Base-by-base conservation (phyloP, 2,888 invertebrate genomes). In the Cosmia pyralina region DNA sequence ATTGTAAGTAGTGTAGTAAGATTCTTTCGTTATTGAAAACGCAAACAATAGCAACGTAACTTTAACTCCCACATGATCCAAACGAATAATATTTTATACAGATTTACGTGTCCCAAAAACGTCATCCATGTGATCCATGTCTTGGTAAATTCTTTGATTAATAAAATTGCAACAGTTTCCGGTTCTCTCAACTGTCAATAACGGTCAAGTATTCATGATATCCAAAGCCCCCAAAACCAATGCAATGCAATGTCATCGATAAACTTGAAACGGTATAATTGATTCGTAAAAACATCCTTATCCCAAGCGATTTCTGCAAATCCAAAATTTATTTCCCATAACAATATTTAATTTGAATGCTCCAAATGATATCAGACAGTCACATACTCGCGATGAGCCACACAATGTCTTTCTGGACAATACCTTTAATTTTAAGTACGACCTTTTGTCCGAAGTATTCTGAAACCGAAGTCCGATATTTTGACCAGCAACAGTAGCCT, bases 401-500 rank as follows among this genome's bases (percentile, higher is more conserved):
- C 41, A 75, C 76, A 83, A 81, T 82, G 60, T 73, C 17, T 77
- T 55, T 7, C 38, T n/a, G 55, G 41, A 81, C 79, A 79, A 83
- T 85, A 80, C 79, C 76, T 85, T 80, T 81, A 87, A 88, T 83
- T 88, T 85, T 81, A 85, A 81, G 75, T 68, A 75, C 17, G 57
- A 72, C 41, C 67, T 63, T 74, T 85, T 85, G 72, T 84, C 50
- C 73, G 65, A 74, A 75, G 72, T 83, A 81, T 85, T 81, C 79
- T 69, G 71, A 79, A 79, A 75, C 70, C 69, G 68, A 79, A 84
- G 77, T 83, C 77, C 62, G 75, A 80, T 82, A 88, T 84, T 85
- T 76, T 73, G 72, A 79, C 81, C 72, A 65, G 75, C 71, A 72
- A 82, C 82, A 83, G 81, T 68, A 87, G 64, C 84, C 85, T 79